Base-by-base conservation (phyloP, 2,888 invertebrate genomes). In the Desoria tigrina region DNA sequence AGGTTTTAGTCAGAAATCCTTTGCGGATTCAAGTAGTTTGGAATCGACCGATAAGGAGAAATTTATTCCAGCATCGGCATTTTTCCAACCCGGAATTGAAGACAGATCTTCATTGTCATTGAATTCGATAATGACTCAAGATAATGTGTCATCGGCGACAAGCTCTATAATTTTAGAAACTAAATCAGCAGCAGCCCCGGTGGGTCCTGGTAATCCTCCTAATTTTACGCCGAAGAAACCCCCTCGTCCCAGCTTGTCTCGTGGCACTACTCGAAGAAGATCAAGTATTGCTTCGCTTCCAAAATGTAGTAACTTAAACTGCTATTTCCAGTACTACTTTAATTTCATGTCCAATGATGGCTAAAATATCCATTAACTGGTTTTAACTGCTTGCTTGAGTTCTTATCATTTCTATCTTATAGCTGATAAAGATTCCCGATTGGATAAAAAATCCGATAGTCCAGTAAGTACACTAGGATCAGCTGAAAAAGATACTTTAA, bases 181-280 rank as follows among this genome's bases (percentile, higher is more conserved):
- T 7, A 49, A 49, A 49, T n/a, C n/a, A n/a, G n/a, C n/a, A n/a
- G n/a, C 23, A 26, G 27, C 11, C 3, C 9, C 27, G 6, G 18
- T 16, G 6, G 27, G 21, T 32, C 4, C 16, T 28, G 6, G 6
- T 6, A 55, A 55, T 55, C 3, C 18, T 3, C 18, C 55, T 9
- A 51, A 51, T 2, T 55, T 55, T 9, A 69, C 69, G 0, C 69
- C 69, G n/a, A 66, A 63, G 42, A 69, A 69, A 39, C 69, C 69
- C 27, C 69, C 69, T 27, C 54, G 69, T 14, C 61, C 63, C 6
- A 69, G 69, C 53, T 63, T 69, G 53, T 60, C 69, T 60, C 63
- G 65, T 61, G 21, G 28, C 2, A 23, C 23, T 32, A 9, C 37
- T 11, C 9, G 27, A 28, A 9, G 45, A 6, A 16, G 45, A 45